These are phyloP conservation scores for Dasyprocta punctata DNA, from an alignment of 2,113 vertebrate genomes.

Conservation along the genomic window DNA sequence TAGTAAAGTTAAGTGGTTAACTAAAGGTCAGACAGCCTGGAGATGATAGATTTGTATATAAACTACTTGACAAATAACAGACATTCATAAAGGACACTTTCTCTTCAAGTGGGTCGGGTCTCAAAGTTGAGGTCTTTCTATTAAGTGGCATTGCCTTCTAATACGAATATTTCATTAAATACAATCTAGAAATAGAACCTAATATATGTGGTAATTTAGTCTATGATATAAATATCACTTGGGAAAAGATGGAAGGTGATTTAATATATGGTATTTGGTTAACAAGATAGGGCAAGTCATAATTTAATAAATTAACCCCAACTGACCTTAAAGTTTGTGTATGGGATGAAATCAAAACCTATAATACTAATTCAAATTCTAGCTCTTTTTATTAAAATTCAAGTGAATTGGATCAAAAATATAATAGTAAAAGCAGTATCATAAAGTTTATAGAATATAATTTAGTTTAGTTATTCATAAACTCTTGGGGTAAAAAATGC, in stretches of 20 bases:
- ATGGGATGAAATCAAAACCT: slow-evolving; percentile 13
- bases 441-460: slow-evolving; percentile 1
- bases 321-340: not conserved
- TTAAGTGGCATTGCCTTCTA: not conserved
- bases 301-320: not conserved
- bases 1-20: not conserved
- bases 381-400: not conserved
- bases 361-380: slow-evolving; percentile 16
- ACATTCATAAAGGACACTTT: not conserved
- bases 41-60: not conserved
- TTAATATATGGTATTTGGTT: slow-evolving; percentile 13
- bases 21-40: not conserved
- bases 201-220: slow-evolving; percentile 22
- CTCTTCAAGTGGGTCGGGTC: not conserved
- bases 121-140: not conserved
- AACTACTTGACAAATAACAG: not conserved
- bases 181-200: not conserved
- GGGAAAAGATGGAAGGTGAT: not conserved
- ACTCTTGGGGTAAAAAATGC: not conserved
- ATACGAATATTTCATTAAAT: slow-evolving; percentile 27
- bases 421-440: not conserved
- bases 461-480: slow-evolving; percentile 24
- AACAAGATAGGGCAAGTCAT: not conserved
- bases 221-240: not conserved
- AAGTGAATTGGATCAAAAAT: not conserved